A percentile compares a stretch with the other conserved stretches of the same genome.
phyloP scores from a whole-genome alignment of 2,888 invertebrate genomes.

The Poecilus cupreus region DNA sequence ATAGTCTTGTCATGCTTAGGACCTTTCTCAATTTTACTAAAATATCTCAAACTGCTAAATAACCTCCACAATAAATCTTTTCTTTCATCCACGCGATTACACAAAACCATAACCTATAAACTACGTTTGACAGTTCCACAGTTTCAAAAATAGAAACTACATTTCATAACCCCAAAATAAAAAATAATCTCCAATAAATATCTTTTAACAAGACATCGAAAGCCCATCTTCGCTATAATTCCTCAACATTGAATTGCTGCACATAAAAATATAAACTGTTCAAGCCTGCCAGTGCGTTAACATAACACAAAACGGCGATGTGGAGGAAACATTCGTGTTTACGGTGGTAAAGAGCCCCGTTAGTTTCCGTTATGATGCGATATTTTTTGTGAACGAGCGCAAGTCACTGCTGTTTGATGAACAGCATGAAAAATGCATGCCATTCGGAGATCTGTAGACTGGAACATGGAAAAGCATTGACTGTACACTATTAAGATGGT shows the following conservation, averaged over 20 bases:
- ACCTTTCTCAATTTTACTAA: no score
- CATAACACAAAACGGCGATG: background rate
- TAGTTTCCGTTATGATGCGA: slow-evolving; percentile 18
- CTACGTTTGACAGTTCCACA: background rate
- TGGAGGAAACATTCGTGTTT: slow-evolving; percentile 29
- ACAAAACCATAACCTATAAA: slow-evolving; percentile 30
- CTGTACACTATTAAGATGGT: no score
- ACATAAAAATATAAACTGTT: slow-evolving; percentile 32
- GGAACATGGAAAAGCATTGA: background rate
- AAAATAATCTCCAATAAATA: slow-evolving; percentile 40
- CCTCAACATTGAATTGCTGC: background rate
- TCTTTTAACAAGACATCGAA: slow-evolving; percentile 36
- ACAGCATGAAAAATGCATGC: slow-evolving; percentile 50
- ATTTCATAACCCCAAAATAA: slow-evolving; percentile 20
- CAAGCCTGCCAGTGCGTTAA: background rate
- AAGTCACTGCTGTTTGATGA: slow-evolving; percentile 25
- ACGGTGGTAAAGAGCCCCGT: slow-evolving; percentile 9
- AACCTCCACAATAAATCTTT: background rate
- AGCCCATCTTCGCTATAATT: slow-evolving; percentile 16
- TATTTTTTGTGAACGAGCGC: slow-evolving; percentile 38
- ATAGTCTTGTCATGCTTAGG: no score
- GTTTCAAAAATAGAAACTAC: slow-evolving; percentile 27
- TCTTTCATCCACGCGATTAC: slow-evolving; percentile 33
- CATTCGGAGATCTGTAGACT: background rate
- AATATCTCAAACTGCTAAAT: background rate